Evolutionary conservation across 2,888 invertebrate genomes (phyloP).

Genomic region (Lepetodrilus schrolli): DNA sequence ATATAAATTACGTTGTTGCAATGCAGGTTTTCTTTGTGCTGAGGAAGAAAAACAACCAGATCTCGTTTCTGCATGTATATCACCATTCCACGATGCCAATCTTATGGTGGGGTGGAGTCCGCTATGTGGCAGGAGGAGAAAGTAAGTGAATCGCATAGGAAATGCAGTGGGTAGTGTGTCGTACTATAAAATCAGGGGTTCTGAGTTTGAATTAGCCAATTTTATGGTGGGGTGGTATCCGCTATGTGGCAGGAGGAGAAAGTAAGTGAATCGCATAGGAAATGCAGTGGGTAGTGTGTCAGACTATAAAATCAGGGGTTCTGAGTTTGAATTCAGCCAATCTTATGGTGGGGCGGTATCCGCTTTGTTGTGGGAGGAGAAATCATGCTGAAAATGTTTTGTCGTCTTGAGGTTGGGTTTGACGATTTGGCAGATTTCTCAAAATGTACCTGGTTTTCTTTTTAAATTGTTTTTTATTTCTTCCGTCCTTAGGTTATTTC

Average conservation of each 20-base stretch:
- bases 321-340: too few relatives aligned
- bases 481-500: slow-evolving; percentile 67
- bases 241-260: slow-evolving; percentile 70
- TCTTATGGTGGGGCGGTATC: slow-evolving; percentile 73
- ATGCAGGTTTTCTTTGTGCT: slow-evolving; percentile 71
- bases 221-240: slow-evolving; percentile 73
- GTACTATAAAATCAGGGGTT: too few relatives aligned
- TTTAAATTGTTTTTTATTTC: not conserved
- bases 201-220: too few relatives aligned
- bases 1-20: too few relatives aligned
- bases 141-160: slow-evolving; percentile 47
- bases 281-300: too few relatives aligned
- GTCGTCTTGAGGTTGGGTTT: too few relatives aligned
- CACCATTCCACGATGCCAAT: slow-evolving; percentile 74
- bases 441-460: not conserved
- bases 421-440: too few relatives aligned
- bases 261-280: slow-evolving; percentile 47
- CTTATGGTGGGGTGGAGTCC: slow-evolving; percentile 73
- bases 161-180: too few relatives aligned
- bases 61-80: slow-evolving; percentile 74
- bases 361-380: slow-evolving; percentile 71
- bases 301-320: too few relatives aligned
- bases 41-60: slow-evolving; percentile 72
- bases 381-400: too few relatives aligned
- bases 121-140: slow-evolving; percentile 70